Conservation (phyloP, 1,140 invertebrate species). For the Araneus ventricosus region DNA sequence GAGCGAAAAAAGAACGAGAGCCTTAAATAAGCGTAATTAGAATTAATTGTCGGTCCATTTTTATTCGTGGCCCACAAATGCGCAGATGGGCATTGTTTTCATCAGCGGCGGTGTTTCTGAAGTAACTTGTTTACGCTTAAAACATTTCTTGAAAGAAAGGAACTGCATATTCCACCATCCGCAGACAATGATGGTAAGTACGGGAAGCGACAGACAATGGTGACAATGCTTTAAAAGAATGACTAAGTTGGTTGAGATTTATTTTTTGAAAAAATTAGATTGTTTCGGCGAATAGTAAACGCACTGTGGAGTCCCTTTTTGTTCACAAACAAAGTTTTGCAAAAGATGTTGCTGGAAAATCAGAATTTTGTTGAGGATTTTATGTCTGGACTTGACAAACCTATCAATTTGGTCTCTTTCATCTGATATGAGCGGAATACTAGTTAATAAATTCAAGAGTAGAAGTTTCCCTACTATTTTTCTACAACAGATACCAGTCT, state of each 20-base stretch:
- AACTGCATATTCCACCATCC: conserved; percentile 6
- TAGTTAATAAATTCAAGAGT: background rate
- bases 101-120: conserved; percentile 7
- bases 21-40: conserved; percentile 66
- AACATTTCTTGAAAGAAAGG: conserved; percentile 15
- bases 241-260: background rate
- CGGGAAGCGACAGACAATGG: conserved; percentile 53
- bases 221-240: conserved; percentile 28
- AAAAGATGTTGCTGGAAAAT: conserved; percentile 24
- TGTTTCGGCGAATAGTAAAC: conserved; percentile 32
- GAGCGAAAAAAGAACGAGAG: conserved; percentile 11
- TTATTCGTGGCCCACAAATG: conserved; percentile 44
- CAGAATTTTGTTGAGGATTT: background rate
- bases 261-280: conserved; percentile 34
- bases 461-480: background rate
- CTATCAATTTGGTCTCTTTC: conserved; percentile 50
- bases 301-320: conserved; percentile 6
- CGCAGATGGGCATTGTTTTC: conserved; percentile 62
- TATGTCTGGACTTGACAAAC: conserved; percentile 18
- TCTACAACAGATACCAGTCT: background rate
- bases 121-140: conserved; percentile 60
- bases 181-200: background rate
- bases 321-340: background rate
- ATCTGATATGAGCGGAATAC: background rate
- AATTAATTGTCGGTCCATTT: conserved; percentile 62